Base-by-base conservation (phyloP, 92 coral and sea anemone genomes). In the Micromussa lordhowensis region DNA sequence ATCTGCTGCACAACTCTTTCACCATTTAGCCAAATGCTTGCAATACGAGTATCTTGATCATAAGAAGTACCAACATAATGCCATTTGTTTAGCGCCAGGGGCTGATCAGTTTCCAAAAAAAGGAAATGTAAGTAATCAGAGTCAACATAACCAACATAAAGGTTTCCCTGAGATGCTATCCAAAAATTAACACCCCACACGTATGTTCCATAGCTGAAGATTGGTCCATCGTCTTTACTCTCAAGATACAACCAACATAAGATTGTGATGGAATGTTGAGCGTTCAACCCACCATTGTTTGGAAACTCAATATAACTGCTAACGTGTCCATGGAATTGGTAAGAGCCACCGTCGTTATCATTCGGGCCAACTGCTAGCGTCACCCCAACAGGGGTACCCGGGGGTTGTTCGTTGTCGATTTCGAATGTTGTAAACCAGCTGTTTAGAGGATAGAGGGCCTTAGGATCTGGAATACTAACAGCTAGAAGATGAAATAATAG, bases 401-500 rank as follows among this genome's bases (percentile, higher is more conserved):
- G 76, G 26, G 75, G 82, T 22, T 44, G 81, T 79, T 30, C 31
- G 21, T 63, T 59, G 29, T 55, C 59, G 55, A 58, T 59, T 54
- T 82, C 91, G n/a, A 51, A 49, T 36, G 86, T 54, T 24, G 61
- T 75, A 49, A 72, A 58, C 59, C 44, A 38, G 34, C 86, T 55
- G 68, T 88, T 88, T 1, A 88, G 34, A 24, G 91, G 91, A 40
- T 81, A 88, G 18, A 88, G 61, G 6, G 91, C 91, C 15, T 79
- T 69, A 0, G 91, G 82, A 4, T 44, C 81, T 38, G 58, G 81
- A 21, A 32, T 71, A 11, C 44, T 71, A 44, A 35, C 76, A n/a
- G 76, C 76, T 71, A 21, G 8, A 71, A 71, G 64, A 58, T 58
- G 3, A 22, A 21, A 71, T 13, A 34, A 44, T 44, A 44, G 10